Evolutionary conservation across 2,113 vertebrate species (phyloP).

Genomic region (Vireo altiloquus): DNA sequence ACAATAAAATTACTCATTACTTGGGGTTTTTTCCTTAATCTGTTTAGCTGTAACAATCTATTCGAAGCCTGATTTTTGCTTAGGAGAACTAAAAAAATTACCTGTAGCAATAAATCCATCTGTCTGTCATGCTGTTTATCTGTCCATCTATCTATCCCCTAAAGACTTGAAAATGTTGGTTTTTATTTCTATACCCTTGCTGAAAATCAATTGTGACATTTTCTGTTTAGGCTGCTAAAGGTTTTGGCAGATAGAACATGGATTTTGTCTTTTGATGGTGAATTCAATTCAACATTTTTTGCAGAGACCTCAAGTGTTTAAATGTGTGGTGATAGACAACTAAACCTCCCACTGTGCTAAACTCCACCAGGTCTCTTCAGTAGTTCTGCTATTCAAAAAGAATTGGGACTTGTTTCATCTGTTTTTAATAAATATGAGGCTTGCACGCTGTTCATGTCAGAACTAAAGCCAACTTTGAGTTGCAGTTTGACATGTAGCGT

Average conservation of each 20-base stretch:
- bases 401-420: constrained; percentile 50
- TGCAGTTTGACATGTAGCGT: background rate
- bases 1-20: constrained; percentile 13
- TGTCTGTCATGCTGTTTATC: constrained; percentile 33
- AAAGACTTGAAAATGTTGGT: constrained; percentile 32
- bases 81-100: constrained; percentile 21
- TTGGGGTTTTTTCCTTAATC: background rate
- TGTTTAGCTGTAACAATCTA: background rate
- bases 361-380: constrained; percentile 16
- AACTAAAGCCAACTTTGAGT: background rate
- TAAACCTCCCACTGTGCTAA: constrained; percentile 5
- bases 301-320: constrained; percentile 33
- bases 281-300: constrained; percentile 49
- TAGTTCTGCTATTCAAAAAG: constrained; percentile 24
- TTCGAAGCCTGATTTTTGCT: constrained; percentile 24
- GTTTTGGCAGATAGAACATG: constrained; percentile 62
- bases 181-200: constrained; percentile 20
- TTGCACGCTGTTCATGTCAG: background rate
- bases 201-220: constrained; percentile 63
- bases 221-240: constrained; percentile 61
- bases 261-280: constrained; percentile 64
- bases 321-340: constrained; percentile 21
- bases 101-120: background rate
- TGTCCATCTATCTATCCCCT: constrained; percentile 1
- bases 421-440: constrained; percentile 23